phyloP scores from a whole-genome alignment of 2,113 vertebrate species.

The Artemisiospiza belli region DNA sequence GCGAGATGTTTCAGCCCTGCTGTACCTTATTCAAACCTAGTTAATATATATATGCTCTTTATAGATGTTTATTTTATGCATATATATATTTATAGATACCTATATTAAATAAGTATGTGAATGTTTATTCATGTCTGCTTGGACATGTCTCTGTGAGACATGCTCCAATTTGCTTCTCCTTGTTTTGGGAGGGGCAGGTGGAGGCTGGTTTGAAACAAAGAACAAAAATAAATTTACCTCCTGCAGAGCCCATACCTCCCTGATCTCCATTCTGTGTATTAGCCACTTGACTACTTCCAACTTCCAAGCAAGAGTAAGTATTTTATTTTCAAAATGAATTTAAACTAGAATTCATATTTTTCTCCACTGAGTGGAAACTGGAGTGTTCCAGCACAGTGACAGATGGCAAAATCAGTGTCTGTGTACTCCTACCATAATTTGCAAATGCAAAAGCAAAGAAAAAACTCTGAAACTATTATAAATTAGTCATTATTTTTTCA shows the following conservation, averaged over 20 bases:
- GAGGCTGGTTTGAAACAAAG: neutral
- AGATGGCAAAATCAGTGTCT: neutral
- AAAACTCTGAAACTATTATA: neutral
- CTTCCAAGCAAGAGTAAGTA: neutral
- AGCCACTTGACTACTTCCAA: neutral
- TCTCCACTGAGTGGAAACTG: neutral
- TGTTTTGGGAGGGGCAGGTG: accelerated
- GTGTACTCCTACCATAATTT: neutral
- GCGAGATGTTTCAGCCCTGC: neutral
- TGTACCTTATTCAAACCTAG: neutral
- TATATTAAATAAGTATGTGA: neutral
- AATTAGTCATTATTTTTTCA: neutral
- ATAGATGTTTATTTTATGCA: neutral
- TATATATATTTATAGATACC: neutral
- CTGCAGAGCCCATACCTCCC: neutral
- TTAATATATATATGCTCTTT: neutral
- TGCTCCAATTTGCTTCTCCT: neutral
- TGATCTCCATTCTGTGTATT: neutral
- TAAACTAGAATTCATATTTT: neutral
- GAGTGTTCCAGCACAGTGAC: neutral
- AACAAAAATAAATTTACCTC: neutral
- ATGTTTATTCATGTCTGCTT: neutral
- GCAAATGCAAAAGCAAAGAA: neutral
- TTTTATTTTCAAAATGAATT: neutral
- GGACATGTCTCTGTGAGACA: neutral